phyloP scores from a whole-genome alignment of 2,113 vertebrate species.

The Ammodytes marinus region DNA sequence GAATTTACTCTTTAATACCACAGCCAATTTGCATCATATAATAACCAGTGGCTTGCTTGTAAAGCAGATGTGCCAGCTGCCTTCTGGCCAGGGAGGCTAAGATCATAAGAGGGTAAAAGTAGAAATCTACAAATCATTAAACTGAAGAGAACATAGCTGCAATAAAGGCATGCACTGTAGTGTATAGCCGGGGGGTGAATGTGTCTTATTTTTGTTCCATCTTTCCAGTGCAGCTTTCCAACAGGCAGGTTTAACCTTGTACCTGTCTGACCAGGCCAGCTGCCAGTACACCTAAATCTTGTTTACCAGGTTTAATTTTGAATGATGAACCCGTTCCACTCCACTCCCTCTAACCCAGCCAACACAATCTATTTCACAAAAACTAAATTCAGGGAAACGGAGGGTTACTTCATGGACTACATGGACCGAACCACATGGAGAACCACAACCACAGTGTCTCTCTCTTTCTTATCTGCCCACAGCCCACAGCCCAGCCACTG shows the following conservation, averaged over 20 bases:
- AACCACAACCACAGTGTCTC: background rate
- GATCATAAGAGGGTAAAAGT: constrained; percentile 57
- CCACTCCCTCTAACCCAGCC: constrained; percentile 24
- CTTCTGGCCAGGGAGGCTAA: constrained; percentile 39
- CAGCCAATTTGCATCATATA: constrained; percentile 72
- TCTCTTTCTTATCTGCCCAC: constrained; percentile 45
- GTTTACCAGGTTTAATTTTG: constrained; percentile 60
- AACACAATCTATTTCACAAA: constrained; percentile 28
- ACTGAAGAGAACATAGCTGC: constrained; percentile 21
- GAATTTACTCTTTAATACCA: constrained; percentile 75
- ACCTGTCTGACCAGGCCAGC: constrained; percentile 51
- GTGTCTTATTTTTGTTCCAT: constrained; percentile 41
- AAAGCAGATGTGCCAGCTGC: constrained; percentile 54
- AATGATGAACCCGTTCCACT: constrained; percentile 22
- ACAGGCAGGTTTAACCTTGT: constrained; percentile 57
- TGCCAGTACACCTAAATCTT: constrained; percentile 44
- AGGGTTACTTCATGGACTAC: constrained; percentile 6
- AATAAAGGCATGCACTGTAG: constrained; percentile 30
- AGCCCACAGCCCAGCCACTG: constrained; percentile 25
- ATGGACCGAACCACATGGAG: constrained; percentile 29
- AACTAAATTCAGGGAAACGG: constrained; percentile 12
- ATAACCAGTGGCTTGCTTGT: constrained; percentile 63
- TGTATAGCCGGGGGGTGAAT: constrained; percentile 31
- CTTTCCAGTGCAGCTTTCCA: constrained; percentile 20
- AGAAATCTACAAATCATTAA: constrained; percentile 58